A percentile compares a stretch with the other conserved stretches of the same genome.
These are phyloP conservation scores for Pogonocherus hispidulus DNA, from an alignment of 2,888 invertebrate genomes.

Conservation along the genomic window DNA sequence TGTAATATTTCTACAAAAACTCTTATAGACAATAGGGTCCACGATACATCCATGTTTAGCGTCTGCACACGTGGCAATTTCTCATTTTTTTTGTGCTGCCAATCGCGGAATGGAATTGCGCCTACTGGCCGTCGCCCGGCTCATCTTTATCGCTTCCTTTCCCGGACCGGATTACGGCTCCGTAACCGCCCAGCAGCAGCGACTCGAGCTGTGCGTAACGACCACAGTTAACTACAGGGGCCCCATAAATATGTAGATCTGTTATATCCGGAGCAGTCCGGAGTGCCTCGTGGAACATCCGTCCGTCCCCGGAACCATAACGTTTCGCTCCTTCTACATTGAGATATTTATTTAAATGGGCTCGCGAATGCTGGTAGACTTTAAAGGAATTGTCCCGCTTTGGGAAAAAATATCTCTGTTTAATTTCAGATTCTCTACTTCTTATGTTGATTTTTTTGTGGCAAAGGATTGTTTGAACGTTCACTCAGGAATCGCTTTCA, in stretches of 20 bases:
- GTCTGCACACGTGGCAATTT: too few species aligned
- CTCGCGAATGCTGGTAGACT: neutral
- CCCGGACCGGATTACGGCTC: constrained; percentile 34
- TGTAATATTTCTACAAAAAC: too few species aligned
- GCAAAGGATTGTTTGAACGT: too few species aligned
- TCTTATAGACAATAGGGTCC: too few species aligned
- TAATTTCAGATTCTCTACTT: too few species aligned
- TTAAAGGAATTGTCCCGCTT: too few species aligned
- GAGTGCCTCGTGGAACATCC: constrained; percentile 1
- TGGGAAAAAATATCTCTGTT: too few species aligned
- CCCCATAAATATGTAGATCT: constrained; percentile 37
- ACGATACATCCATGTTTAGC: too few species aligned
- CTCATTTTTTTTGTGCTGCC: too few species aligned
- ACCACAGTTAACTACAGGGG: constrained; percentile 35
- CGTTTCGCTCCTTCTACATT: constrained; percentile 8
- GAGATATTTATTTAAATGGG: constrained; percentile 27
- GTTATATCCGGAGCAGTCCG: constrained; percentile 29
- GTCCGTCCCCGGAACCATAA: constrained; percentile 8
- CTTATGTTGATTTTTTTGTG: too few species aligned
- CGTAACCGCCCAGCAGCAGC: constrained; percentile 36
- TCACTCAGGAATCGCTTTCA: too few species aligned
- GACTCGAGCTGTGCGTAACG: constrained; percentile 35
- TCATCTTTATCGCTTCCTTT: constrained; percentile 31
- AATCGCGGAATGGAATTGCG: neutral
- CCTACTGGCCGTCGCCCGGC: neutral